These are phyloP conservation scores for Pterois miles DNA, from an alignment of 2,797 vertebrate species.

Conservation along the genomic window DNA sequence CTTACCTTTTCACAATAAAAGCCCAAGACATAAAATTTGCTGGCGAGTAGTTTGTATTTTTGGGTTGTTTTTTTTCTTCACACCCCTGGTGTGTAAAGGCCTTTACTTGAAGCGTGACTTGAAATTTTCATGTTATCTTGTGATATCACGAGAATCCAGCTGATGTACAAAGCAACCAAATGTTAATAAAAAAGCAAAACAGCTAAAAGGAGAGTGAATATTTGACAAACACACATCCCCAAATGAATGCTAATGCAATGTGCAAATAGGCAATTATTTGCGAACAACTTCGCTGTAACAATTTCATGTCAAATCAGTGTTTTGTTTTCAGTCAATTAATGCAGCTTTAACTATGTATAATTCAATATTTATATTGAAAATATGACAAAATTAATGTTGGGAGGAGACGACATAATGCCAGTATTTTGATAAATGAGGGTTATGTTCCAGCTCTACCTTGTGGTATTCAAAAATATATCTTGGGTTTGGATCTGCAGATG, in stretches of 20 bases:
- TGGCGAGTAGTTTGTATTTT: too few relatives aligned
- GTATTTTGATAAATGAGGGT: not conserved
- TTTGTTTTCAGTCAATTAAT: not conserved
- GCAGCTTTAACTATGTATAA: not conserved
- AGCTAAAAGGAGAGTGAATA: too few relatives aligned
- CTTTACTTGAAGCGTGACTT: too few relatives aligned
- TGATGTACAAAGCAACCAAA: too few relatives aligned
- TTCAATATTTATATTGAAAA: not conserved
- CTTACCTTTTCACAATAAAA: too few relatives aligned
- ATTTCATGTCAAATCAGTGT: not conserved
- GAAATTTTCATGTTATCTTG: too few relatives aligned
- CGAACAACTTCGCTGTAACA: not conserved
- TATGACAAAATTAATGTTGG: not conserved
- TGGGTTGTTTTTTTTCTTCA: too few relatives aligned
- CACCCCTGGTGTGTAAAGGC: too few relatives aligned
- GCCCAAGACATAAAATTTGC: too few relatives aligned
- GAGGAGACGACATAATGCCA: not conserved
- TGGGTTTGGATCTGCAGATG: not conserved
- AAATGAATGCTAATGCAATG: not conserved
- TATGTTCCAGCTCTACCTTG: not conserved
- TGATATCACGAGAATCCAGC: too few relatives aligned
- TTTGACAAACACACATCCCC: too few relatives aligned
- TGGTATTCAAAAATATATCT: not conserved
- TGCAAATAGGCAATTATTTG: not conserved
- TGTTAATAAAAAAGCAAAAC: too few relatives aligned